These are phyloP conservation scores for Drosophila baimaii DNA, from an alignment of 1,140 invertebrate species.

Conservation along the genomic window DNA sequence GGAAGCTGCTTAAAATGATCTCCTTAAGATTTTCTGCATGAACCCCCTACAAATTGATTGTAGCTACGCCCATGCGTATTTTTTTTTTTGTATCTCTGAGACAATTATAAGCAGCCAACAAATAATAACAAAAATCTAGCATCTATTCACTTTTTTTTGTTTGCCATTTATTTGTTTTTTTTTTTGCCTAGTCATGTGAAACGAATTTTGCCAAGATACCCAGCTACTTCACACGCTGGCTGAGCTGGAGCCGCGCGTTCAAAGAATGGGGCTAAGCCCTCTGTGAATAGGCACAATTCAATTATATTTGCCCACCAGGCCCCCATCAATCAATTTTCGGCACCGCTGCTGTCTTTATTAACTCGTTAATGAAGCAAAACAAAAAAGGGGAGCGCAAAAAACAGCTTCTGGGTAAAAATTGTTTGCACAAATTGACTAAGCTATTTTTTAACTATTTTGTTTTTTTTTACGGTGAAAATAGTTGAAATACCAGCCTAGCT, in stretches of 20 bases:
- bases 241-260: slow-evolving; percentile 2
- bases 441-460: too few relatives aligned
- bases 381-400: background rate
- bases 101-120: slow-evolving; percentile 5
- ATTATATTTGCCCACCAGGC: slow-evolving; percentile 7
- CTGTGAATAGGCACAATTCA: slow-evolving; percentile 12
- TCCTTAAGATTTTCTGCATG: background rate
- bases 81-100: background rate
- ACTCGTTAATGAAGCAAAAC: slow-evolving; percentile 12
- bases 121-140: slow-evolving; percentile 4
- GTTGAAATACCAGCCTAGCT: background rate
- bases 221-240: slow-evolving; percentile 26
- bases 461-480: slow-evolving; percentile 4
- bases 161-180: background rate
- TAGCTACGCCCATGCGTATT: background rate
- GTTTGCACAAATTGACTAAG: slow-evolving; percentile 1
- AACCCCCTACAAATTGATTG: background rate
- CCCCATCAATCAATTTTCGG: slow-evolving; percentile 13
- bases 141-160: background rate
- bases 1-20: too few relatives aligned
- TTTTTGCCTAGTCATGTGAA: slow-evolving; percentile 20
- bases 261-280: slow-evolving; percentile 19
- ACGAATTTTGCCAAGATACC: slow-evolving; percentile 4
- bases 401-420: background rate
- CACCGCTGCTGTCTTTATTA: slow-evolving; percentile 18